Evolutionary conservation across 1,140 invertebrate species (phyloP), one percentile per base, ranked within the genome.

Genomic region (Pseudomyrmex flavicornis): DNA sequence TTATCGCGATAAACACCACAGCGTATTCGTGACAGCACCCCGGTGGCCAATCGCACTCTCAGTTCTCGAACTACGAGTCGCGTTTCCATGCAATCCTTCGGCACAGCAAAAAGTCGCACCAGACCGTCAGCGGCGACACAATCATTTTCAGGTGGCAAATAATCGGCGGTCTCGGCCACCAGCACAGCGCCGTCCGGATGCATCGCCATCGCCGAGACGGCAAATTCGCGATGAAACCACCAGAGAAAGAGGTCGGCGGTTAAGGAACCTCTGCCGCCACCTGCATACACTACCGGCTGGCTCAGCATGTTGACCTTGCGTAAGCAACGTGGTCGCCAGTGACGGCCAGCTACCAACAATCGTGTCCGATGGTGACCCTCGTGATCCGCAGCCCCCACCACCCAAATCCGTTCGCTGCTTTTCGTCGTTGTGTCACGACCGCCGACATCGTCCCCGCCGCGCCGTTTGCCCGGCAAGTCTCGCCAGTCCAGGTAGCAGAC

Each of bases 221-320:
- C 94, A 79, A 95, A 95, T 77, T 95, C 95, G 2, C 92, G 91
- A 35, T 94, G 94, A 61, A 95, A 95, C 95, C 95, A 95, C 95
- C 95, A 95, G 5, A 94, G 91, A 50, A 95, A 95, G 1, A 95
- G 90, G 74, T 95, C 94, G 0, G 93, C 90, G 0, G 95, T 95
- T 0, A 95, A 87, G 0, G 90, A 90, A 5, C 94, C 95, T 8
- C 93, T 93, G 10, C 95, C 95, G 3, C 95, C 95, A 1, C 95
- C 95, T 0, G 95, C 95, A 79, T 95, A 95, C 8, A 95, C 93
- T 0, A 95, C 95, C 7, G 95, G 95, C 66, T 95, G 95, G 52
- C 92, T 95, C 4, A 95, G 69, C 95, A 95, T 95, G 88, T 95
- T 95, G n/a, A 95, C 95, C 50, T 91, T 89, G 22, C 92, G 90